Evolutionary conservation across 2,888 invertebrate genomes (phyloP).

Genomic region (Epinotia ramella): DNA sequence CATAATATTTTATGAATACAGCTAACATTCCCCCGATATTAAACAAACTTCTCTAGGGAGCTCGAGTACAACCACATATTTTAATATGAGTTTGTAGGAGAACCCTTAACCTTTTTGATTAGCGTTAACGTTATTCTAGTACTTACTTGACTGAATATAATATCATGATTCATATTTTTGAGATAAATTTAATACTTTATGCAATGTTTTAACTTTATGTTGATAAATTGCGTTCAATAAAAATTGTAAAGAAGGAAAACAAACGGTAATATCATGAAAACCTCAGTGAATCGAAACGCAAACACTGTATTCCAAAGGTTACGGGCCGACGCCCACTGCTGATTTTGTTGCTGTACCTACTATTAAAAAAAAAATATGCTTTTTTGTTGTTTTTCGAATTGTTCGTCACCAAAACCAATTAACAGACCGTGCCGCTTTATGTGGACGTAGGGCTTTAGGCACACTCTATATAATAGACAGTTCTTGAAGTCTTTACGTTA

Average conservation of each 20-base stretch:
- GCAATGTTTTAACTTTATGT: too few species aligned
- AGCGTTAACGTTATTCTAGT: not conserved
- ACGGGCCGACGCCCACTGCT: not conserved
- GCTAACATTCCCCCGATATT: not conserved
- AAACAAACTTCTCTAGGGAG: not conserved
- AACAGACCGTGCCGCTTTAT: too few species aligned
- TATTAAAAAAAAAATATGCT: too few species aligned
- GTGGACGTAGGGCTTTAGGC: too few species aligned
- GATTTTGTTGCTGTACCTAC: too few species aligned
- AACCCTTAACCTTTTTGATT: conserved; percentile 1
- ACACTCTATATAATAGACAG: too few species aligned
- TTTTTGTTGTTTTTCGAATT: too few species aligned
- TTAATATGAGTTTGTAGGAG: not conserved
- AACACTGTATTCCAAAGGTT: not conserved
- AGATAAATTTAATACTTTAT: too few species aligned
- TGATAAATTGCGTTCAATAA: too few species aligned
- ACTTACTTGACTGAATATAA: not conserved
- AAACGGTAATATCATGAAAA: not conserved
- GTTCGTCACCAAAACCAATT: too few species aligned
- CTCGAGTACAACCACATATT: conserved; percentile 5
- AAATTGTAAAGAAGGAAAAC: not conserved
- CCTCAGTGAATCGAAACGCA: not conserved
- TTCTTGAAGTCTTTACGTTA: too few species aligned
- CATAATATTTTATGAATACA: not conserved
- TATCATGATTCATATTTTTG: too few species aligned